These are phyloP conservation scores for Sesia apiformis DNA, from an alignment of 2,888 invertebrate genomes.

Conservation along the genomic window DNA sequence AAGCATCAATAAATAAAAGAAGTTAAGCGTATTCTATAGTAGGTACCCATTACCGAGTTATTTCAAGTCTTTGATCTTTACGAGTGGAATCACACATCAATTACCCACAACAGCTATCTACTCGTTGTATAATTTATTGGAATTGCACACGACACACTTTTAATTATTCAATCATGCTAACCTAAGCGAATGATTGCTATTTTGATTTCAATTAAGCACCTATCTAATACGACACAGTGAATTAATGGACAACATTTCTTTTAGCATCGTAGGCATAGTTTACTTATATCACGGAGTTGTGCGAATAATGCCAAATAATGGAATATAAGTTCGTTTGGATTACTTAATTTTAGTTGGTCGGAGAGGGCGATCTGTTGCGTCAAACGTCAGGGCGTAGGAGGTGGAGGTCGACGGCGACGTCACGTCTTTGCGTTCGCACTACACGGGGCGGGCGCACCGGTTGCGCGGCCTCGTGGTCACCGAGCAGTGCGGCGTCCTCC, in stretches of 20 bases:
- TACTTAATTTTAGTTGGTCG: not conserved
- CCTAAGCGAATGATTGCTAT: conserved; percentile 34
- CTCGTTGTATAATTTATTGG: conserved; percentile 54
- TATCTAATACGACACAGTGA: conserved; percentile 34
- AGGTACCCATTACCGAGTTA: conserved; percentile 24
- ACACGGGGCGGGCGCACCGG: conserved; percentile 33
- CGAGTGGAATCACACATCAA: conserved; percentile 32
- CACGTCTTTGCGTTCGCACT: conserved; percentile 47
- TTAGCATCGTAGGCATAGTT: not conserved
- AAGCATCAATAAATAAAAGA: conserved; percentile 20
- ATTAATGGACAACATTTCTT: conserved; percentile 28
- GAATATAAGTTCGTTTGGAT: not conserved
- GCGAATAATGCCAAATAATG: conserved; percentile 1
- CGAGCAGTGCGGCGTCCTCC: conserved; percentile 61
- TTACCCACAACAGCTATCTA: conserved; percentile 28
- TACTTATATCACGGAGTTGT: conserved; percentile 1
- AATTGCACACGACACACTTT: conserved; percentile 38
- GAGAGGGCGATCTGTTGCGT: conserved; percentile 7
- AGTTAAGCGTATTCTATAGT: conserved; percentile 29
- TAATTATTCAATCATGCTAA: conserved; percentile 16
- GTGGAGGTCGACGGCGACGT: conserved; percentile 65
- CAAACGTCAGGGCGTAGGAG: conserved; percentile 60
- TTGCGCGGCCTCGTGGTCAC: conserved; percentile 26
- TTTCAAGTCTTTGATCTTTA: conserved; percentile 31
- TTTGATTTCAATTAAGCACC: conserved; percentile 41